Evolutionary conservation across 2,797 vertebrate genomes (phyloP), one percentile per base, ranked within the genome.

Genomic region (Malurus splendens): DNA sequence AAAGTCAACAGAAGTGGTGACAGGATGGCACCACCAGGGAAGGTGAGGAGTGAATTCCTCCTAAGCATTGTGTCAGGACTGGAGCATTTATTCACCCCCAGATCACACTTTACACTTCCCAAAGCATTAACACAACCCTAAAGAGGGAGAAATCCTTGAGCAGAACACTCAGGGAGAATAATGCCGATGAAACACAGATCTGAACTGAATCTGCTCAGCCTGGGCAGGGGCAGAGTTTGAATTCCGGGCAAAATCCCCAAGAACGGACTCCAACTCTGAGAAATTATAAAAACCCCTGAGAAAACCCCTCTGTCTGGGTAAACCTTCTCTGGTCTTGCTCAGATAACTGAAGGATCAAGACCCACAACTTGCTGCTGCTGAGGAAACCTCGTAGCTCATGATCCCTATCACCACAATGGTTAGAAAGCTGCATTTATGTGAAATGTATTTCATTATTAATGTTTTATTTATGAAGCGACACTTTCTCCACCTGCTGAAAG

Each of bases 1-100:
- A 32, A 59, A 83, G 82, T 81, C 86, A 92, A 89, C 59, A 55
- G 2, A 44, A 84, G 77, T 44, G 75, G 76, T 57, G 90, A 88
- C 75, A 82, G 61, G 68, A 80, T 6, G 15, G 84, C 76, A 89
- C 44, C 84, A 55, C 41, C 66, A 52, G 45, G 67, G 60, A 74
- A 82, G 52, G 68, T 3, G 73, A 90, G 66, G 72, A 90, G 17
- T 9, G 36, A 72, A 48, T 32, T 86, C 59, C 64, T 78, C 65
- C 65, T 8, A 73, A 80, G 82, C 76, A 60, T 28, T 50, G 13
- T 36, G 45, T 55, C 64, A 73, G 50, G 60, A 70, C 0, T 14
- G 45, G 27, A 76, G 68, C 60, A 41, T 67, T 77, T 59, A 39
- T 55, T 41, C 75, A 62, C 48, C 67, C 55, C 18, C 32, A 77